These are phyloP conservation scores for Albula goreensis DNA, from an alignment of 2,113 vertebrate species.

Conservation along the genomic window DNA sequence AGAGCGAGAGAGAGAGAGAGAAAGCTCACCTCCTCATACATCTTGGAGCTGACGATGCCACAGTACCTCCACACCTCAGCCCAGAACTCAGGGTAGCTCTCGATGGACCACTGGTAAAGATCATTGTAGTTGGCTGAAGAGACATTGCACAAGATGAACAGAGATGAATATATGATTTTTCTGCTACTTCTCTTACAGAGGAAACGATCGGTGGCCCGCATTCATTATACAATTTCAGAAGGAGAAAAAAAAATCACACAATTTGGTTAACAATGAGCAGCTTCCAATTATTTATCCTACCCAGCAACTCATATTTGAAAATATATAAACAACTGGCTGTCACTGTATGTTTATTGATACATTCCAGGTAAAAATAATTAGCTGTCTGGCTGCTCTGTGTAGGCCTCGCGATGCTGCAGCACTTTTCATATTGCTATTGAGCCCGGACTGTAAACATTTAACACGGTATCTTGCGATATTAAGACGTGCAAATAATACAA, in stretches of 20 bases:
- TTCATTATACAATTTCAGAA: no score
- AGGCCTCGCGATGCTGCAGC: no score
- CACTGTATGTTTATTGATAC: neutral
- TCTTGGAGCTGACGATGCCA: conserved; percentile 76
- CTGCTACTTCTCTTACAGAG: neutral
- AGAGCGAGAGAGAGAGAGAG: no score
- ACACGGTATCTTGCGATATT: neutral
- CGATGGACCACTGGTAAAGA: conserved; percentile 91
- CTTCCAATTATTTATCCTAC: neutral
- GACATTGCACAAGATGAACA: neutral
- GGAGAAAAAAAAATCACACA: no score
- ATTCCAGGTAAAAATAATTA: neutral
- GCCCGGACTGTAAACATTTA: neutral
- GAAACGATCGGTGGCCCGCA: neutral
- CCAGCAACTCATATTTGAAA: neutral
- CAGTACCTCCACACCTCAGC: conserved; percentile 89
- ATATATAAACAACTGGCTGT: neutral
- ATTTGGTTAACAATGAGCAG: no score
- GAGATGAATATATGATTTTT: neutral
- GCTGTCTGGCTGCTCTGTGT: no score
- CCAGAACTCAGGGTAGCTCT: conserved; percentile 89
- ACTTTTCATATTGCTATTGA: neutral
- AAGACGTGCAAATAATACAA: neutral
- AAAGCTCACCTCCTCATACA: conserved; percentile 82
- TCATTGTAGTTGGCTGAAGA: conserved; percentile 81